Evolutionary conservation across 2,888 invertebrate genomes (phyloP), one percentile per base, ranked within the genome.

Genomic region (Portevinia maculata): DNA sequence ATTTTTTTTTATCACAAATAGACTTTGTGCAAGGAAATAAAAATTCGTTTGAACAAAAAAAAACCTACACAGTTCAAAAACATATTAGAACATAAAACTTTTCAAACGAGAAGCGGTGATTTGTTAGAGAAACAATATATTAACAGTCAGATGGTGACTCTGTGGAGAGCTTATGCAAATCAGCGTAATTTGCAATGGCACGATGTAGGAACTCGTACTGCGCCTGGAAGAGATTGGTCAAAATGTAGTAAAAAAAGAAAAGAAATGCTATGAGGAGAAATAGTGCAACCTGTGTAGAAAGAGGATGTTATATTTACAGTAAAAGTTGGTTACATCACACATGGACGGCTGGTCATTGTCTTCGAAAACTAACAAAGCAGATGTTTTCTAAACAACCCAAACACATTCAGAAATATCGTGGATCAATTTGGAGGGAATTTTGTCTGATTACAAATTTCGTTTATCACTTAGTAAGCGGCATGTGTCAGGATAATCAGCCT

Each of bases 141-240:
- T 84, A 85, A 84, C 86, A 86, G 52, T 86, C 86, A 79, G 86
- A 85, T 79, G 87, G 86, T 50, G 87, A 87, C 74, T 89, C 89
- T 52, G 88, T 85, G 71, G 90, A 90, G 84, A 96, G 91, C 91
- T 95, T 95, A 92, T 96, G 96, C 86, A 97, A 93, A 90, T 97
- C 96, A 85, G 96, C 95, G 90, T 97, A 97, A 92, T 96, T 96
- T 86, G 96, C 93, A 91, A 97, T 95, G 90, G 96, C 97, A 92
- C 97, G 95, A 92, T 97, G 96, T 87, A 97, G 93, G 92, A 97
- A 97, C 93, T 97, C 97, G 91, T 97, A 97, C 92, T 97, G 97
- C 91, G 95, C 94, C 97, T 97, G 60, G 7, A 87, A 85, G 17
- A 53, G 84, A 24, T 19, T 11, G 8, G 4, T 50, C n/a, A n/a